Conservation (phyloP, 2,113 vertebrate species). For the Gasterosteus nipponicus region DNA sequence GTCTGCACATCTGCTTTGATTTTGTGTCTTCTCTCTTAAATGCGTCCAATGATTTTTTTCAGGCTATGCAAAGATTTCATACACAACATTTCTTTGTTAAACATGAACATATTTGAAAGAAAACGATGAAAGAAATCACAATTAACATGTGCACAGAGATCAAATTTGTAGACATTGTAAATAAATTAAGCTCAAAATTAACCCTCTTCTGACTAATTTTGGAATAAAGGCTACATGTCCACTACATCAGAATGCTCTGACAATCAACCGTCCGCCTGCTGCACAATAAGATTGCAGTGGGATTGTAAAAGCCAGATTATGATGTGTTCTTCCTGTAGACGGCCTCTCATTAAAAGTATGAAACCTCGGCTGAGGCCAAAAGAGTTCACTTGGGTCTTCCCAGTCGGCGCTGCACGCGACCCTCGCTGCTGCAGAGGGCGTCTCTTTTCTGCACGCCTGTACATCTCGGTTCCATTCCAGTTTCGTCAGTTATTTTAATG, state of each 20-base stretch:
- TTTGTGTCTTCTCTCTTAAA: slow-evolving; percentile 28
- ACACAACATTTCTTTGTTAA: slow-evolving; percentile 1
- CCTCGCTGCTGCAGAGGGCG: slow-evolving; percentile 4
- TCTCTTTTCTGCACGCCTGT: not conserved
- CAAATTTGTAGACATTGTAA: not conserved
- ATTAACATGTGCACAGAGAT: not conserved
- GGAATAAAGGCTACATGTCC: not conserved
- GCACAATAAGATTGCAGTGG: not conserved
- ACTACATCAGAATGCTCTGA: not conserved
- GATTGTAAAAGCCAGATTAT: not conserved
- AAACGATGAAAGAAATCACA: not conserved
- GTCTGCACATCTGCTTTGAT: slow-evolving; percentile 26
- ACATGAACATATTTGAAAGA: slow-evolving; percentile 2
- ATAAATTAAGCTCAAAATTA: not conserved
- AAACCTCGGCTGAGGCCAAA: slow-evolving; percentile 11
- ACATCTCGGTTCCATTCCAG: not conserved
- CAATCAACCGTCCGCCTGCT: slow-evolving; percentile 5
- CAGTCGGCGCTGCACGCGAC: not conserved
- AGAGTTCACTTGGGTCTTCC: not conserved
- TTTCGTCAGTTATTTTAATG: not conserved
- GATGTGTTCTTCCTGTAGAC: not conserved
- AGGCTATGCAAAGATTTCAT: slow-evolving; percentile 13
- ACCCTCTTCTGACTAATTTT: not conserved
- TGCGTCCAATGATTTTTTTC: slow-evolving; percentile 20
- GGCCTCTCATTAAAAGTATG: slow-evolving; percentile 1